These are phyloP conservation scores for Crambe crambe DNA, from an alignment of 37 sponge, comb jelly and placozoan species.

Conservation along the genomic window DNA sequence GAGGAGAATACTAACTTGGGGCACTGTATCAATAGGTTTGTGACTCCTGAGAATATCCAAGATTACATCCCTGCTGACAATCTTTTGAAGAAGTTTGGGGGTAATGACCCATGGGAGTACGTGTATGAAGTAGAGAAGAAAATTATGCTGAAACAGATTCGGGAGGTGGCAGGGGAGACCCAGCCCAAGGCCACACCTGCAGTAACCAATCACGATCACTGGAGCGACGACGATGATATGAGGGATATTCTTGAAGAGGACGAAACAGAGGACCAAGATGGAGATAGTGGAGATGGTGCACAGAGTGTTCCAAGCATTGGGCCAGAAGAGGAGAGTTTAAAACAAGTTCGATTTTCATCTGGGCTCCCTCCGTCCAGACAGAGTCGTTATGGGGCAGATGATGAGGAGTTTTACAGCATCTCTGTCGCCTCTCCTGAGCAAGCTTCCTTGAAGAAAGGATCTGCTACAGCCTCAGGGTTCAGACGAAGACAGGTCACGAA, in stretches of 20 bases:
- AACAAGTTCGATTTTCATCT: constrained; percentile 59
- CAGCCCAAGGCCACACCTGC: too few relatives aligned
- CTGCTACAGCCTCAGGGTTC: constrained; percentile 18
- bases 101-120: constrained; percentile 69
- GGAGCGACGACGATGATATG: not conserved
- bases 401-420: not conserved
- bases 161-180: not conserved
- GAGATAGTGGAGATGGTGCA: not conserved
- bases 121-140: constrained; percentile 40
- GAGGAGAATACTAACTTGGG: too few relatives aligned
- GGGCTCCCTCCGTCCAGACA: constrained; percentile 54
- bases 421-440: not conserved
- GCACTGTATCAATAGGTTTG: too few relatives aligned
- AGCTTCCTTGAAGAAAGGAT: not conserved
- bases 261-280: constrained; percentile 15
- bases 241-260: not conserved
- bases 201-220: too few relatives aligned
- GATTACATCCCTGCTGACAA: constrained; percentile 67
- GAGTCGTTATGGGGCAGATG: constrained; percentile 54
- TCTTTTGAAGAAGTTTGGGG: constrained; percentile 71
- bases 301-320: not conserved
- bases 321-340: not conserved
- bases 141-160: not conserved
- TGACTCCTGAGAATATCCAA: constrained; percentile 42
- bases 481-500: constrained; percentile 24